Evolutionary conservation across 37 sponge, comb jelly and placozoan species (phyloP), one percentile per base, ranked within the genome.

Genomic region (Mnemiopsis leidyi): DNA sequence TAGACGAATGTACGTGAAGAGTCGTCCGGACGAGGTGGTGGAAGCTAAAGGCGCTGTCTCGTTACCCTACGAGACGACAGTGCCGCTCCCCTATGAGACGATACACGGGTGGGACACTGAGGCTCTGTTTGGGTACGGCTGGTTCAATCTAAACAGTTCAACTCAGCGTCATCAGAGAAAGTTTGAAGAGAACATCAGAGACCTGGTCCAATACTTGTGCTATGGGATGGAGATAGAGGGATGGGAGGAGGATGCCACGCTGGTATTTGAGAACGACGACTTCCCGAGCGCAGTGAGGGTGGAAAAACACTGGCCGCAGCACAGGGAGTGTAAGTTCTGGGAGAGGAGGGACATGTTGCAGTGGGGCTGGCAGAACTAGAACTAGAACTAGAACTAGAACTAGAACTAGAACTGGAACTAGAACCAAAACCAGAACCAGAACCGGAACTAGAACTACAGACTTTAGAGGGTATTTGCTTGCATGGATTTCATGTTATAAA

Each of bases 21-120:
- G 90, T 37, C 32, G 90, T 23, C 90, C 90, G 23, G 90, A 85
- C 29, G 90, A 85, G 24, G 36, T 77, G 35, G 26, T 71, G 3
- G 26, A 25, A 5, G 73, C 73, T 3, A 48, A 48, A 48, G 9
- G 61, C 5, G 13, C 61, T 13, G 13, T 18, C 61, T 48, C 61
- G 9, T n/a, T n/a, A n/a, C n/a, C n/a, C n/a, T n/a, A n/a, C n/a
- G n/a, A n/a, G n/a, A 30, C 29, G 3, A 29, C 73, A 3, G 36
- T 77, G 20, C 7, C 3, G 48, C 61, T 40, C 1, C 90, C 61
- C 0, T 85, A 23, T 3, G 90, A 85, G 25, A 85, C 90, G 25
- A 37, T 85, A 5, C 90, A 85, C 90, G 90, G 90, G 1, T 85
- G 90, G 90, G 90, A 85, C 61, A 85, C 90, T 21, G 90, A 85